Evolutionary conservation across 2,113 vertebrate genomes (phyloP).

Genomic region (Tragelaphus scriptus): DNA sequence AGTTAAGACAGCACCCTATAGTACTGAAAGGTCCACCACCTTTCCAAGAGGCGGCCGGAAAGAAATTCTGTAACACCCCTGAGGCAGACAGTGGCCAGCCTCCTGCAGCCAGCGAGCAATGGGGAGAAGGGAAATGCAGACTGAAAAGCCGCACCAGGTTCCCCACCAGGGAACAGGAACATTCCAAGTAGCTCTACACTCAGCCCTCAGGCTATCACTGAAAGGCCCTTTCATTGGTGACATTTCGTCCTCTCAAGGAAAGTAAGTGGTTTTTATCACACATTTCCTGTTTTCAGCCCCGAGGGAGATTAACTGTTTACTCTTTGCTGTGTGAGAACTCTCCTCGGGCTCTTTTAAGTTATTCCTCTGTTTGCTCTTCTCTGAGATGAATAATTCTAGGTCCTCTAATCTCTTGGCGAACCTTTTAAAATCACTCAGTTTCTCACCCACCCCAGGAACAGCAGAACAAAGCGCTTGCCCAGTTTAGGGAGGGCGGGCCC

Average conservation of each 20-base stretch:
- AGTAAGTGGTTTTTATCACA: not conserved
- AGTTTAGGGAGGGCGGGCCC: not conserved
- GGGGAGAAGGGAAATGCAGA: rapidly evolving
- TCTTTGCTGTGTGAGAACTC: not conserved
- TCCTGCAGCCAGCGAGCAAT: not conserved
- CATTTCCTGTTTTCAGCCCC: not conserved
- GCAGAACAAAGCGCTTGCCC: not conserved
- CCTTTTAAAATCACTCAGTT: not conserved
- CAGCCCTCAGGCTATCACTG: rapidly evolving
- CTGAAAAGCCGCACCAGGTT: not conserved
- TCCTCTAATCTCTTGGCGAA: not conserved
- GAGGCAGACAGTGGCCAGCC: rapidly evolving
- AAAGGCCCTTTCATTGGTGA: not conserved
- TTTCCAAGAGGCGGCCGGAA: not conserved
- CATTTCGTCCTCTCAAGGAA: not conserved
- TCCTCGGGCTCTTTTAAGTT: not conserved
- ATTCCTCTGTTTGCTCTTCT: not conserved
- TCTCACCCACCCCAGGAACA: not conserved
- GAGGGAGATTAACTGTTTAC: not conserved
- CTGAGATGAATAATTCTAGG: not conserved
- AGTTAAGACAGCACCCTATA: not conserved
- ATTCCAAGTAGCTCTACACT: not conserved
- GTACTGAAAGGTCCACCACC: not conserved
- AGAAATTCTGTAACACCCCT: rapidly evolving
- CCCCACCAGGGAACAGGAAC: not conserved